phyloP scores from a whole-genome alignment of 2,113 vertebrate species.

The Carassius auratus region DNA sequence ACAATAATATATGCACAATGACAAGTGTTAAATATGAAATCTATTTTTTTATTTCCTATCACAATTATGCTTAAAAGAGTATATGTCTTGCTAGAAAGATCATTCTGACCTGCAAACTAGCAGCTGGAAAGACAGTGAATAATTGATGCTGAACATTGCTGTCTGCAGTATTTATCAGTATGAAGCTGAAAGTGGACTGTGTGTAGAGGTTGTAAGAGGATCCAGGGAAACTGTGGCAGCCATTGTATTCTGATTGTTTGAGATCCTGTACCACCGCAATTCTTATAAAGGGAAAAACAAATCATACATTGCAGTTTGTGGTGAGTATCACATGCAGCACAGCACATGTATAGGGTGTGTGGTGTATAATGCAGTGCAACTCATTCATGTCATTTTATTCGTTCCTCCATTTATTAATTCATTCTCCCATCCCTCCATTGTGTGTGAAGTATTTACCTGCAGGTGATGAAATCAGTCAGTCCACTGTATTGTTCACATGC shows the following conservation, averaged over 20 bases:
- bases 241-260: constrained; percentile 48
- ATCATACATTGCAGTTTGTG: no score
- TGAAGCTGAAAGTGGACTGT: constrained; percentile 50
- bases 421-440: background rate
- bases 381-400: background rate
- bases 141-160: constrained; percentile 63
- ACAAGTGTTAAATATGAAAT: background rate
- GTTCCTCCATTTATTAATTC: background rate
- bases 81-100: constrained; percentile 61
- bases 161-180: constrained; percentile 67
- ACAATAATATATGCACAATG: background rate
- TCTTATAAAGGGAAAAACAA: background rate
- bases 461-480: background rate
- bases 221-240: constrained; percentile 51
- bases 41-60: background rate
- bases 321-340: background rate
- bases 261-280: constrained; percentile 13
- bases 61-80: no score
- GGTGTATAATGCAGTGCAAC: background rate
- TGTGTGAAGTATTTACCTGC: background rate
- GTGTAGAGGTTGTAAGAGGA: constrained; percentile 59
- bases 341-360: background rate
- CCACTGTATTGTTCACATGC: background rate
- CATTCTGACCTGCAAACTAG: constrained; percentile 44
- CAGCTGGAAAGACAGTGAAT: constrained; percentile 58